A percentile compares a stretch with the other conserved stretches of the same genome.
These are phyloP conservation scores for Trachelus iudaicus DNA, from an alignment of 2,888 invertebrate genomes.

Conservation along the genomic window DNA sequence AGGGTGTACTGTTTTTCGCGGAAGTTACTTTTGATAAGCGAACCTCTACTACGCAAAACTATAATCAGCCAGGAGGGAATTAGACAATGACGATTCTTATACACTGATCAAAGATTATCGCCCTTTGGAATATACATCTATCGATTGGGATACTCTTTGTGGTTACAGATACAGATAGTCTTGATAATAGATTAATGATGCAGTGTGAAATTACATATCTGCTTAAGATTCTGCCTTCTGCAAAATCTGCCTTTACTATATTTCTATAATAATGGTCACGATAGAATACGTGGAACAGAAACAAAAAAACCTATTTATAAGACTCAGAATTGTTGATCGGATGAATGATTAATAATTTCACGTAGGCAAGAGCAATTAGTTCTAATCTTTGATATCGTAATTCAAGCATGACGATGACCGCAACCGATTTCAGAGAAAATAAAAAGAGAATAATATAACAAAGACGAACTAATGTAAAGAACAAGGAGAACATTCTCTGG, in stretches of 20 bases:
- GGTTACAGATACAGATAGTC: neutral
- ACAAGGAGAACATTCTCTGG: neutral
- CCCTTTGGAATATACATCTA: neutral
- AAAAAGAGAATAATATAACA: neutral
- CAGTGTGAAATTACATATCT: neutral
- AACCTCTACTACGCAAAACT: neutral
- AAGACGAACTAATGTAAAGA: neutral
- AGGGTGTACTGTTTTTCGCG: neutral
- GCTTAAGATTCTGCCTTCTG: neutral
- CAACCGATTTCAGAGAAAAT: neutral
- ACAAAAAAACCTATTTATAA: neutral
- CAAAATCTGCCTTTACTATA: neutral
- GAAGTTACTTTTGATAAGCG: neutral
- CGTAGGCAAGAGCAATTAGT: neutral
- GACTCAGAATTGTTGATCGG: neutral
- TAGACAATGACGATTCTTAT: neutral
- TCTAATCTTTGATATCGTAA: neutral
- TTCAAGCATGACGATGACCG: neutral
- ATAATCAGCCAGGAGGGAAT: neutral
- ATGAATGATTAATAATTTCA: neutral
- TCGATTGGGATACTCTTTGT: neutral
- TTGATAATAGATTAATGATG: neutral
- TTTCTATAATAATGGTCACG: neutral
- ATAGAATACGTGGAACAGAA: neutral
- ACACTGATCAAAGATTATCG: neutral